Conservation (phyloP, 2,888 invertebrate genomes). For the Megastigmus dorsalis region DNA sequence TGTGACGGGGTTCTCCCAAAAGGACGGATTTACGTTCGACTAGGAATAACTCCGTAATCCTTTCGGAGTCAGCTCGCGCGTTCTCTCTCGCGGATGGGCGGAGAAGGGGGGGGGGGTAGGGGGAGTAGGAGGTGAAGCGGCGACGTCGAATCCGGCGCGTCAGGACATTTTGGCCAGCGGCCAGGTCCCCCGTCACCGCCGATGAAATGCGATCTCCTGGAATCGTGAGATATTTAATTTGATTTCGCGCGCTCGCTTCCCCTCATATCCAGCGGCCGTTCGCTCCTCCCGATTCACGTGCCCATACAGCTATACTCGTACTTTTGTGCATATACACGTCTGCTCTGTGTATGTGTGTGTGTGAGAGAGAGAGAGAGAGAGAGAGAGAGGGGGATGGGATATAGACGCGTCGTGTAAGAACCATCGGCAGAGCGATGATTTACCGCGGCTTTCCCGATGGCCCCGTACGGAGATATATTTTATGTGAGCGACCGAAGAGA, state of each 20-base stretch:
- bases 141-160: slow-evolving; percentile 13
- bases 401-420: slow-evolving; percentile 23
- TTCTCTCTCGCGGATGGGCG: no score
- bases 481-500: neutral
- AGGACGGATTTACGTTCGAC: slow-evolving; percentile 41
- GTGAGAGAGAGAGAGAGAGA: neutral
- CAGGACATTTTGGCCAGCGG: slow-evolving; percentile 16
- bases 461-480: slow-evolving; percentile 26
- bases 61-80: no score
- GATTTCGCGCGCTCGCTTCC: slow-evolving; percentile 55
- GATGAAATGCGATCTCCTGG: slow-evolving; percentile 55
- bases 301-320: neutral
- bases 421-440: slow-evolving; percentile 46
- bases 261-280: neutral
- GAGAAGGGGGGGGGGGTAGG: neutral
- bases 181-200: slow-evolving; percentile 33
- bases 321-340: neutral
- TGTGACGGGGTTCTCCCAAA: neutral
- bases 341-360: neutral
- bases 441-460: slow-evolving; percentile 16
- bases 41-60: slow-evolving; percentile 49
- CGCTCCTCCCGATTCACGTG: neutral
- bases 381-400: neutral
- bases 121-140: neutral
- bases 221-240: slow-evolving; percentile 67